phyloP scores from a whole-genome alignment of 2,113 vertebrate genomes.

The Haliaeetus leucogaster region DNA sequence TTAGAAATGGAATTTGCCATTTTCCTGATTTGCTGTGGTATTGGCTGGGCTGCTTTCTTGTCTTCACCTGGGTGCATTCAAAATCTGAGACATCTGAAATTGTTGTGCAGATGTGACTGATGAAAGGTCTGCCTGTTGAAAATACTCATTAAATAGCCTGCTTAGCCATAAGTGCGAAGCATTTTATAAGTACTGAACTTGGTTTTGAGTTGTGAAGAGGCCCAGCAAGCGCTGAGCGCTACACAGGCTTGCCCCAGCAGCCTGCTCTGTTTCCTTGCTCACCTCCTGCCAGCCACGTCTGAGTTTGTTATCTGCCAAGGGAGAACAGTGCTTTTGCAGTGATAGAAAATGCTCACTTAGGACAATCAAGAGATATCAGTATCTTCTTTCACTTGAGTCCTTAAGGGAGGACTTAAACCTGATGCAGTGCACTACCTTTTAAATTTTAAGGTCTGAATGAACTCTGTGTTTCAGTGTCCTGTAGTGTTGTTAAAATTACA shows the following conservation, averaged over 20 bases:
- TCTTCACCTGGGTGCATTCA: background rate
- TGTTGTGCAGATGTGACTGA: background rate
- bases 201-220: background rate
- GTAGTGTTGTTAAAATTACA: background rate
- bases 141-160: background rate
- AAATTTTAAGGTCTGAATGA: background rate
- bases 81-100: background rate
- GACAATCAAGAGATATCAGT: background rate
- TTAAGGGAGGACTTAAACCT: background rate
- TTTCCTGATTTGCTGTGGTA: background rate
- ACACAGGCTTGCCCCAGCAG: background rate
- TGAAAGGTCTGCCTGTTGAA: background rate
- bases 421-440: background rate
- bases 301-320: rapidly evolving
- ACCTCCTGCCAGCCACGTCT: background rate
- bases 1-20: background rate
- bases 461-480: background rate
- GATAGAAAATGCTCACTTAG: background rate
- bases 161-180: background rate
- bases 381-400: background rate
- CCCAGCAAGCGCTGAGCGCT: background rate
- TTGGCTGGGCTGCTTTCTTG: rapidly evolving
- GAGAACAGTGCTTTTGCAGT: background rate
- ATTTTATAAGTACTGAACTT: background rate
- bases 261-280: background rate